Evolutionary conservation across 2,113 vertebrate species (phyloP).

Genomic region (Polypterus bichir): DNA sequence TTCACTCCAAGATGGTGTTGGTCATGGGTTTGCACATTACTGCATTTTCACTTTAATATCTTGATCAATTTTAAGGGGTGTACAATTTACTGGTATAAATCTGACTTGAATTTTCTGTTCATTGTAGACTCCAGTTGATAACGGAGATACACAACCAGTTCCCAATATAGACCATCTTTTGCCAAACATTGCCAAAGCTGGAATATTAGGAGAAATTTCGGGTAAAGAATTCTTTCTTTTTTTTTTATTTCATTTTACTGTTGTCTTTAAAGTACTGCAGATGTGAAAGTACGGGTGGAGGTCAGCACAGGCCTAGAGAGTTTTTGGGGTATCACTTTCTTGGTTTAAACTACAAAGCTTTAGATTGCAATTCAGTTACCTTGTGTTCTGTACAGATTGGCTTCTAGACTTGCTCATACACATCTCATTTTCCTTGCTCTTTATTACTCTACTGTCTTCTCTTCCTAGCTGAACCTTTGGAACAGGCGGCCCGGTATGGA

Average conservation of each 20-base stretch:
- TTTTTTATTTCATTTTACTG: too few relatives aligned
- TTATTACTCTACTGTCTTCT: slow-evolving; percentile 42
- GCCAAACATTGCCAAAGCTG: slow-evolving; percentile 85
- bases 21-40: too few relatives aligned
- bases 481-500: slow-evolving; percentile 94
- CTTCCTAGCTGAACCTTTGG: slow-evolving; percentile 83
- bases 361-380: slow-evolving; percentile 20
- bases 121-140: slow-evolving; percentile 80
- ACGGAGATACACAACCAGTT: slow-evolving; percentile 75
- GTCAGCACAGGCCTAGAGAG: too few relatives aligned
- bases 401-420: neutral
- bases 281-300: too few relatives aligned
- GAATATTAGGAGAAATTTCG: slow-evolving; percentile 68
- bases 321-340: too few relatives aligned
- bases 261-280: too few relatives aligned
- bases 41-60: too few relatives aligned
- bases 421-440: slow-evolving; percentile 47
- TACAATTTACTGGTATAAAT: too few relatives aligned
- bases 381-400: too few relatives aligned
- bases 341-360: slow-evolving; percentile 4
- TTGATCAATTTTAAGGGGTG: too few relatives aligned
- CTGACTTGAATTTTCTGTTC: neutral
- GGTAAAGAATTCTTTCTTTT: slow-evolving; percentile 51
- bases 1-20: too few relatives aligned
- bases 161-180: slow-evolving; percentile 96